These are phyloP conservation scores for Desoria tigrina DNA, from an alignment of 2,888 invertebrate species.

Conservation along the genomic window DNA sequence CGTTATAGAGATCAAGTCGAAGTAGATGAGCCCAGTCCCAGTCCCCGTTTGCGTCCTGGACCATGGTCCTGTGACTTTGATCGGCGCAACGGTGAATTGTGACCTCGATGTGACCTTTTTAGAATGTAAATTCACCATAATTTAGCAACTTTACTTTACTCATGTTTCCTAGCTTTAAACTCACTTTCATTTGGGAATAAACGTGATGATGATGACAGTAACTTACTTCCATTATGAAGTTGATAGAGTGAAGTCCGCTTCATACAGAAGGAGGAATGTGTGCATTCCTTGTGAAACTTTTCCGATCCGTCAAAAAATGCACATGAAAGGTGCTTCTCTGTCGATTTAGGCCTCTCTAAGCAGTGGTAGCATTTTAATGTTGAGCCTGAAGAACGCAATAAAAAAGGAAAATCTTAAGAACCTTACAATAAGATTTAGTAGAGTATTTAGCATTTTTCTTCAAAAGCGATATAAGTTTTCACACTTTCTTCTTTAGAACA, in stretches of 20 bases:
- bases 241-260: slow-evolving; percentile 70
- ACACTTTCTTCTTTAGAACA: slow-evolving; percentile 24
- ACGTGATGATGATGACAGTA: neutral
- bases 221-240: slow-evolving; percentile 69
- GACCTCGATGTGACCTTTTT: slow-evolving; percentile 9
- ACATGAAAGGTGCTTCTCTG: slow-evolving; percentile 69
- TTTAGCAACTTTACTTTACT: neutral
- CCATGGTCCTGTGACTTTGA: slow-evolving; percentile 46
- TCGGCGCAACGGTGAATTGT: slow-evolving; percentile 50
- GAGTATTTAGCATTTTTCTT: too few relatives aligned
- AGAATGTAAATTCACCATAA: neutral
- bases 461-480: too few relatives aligned
- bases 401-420: too few relatives aligned
- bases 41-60: slow-evolving; percentile 44
- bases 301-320: slow-evolving; percentile 70
- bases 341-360: slow-evolving; percentile 63
- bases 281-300: slow-evolving; percentile 72
- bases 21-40: slow-evolving; percentile 48
- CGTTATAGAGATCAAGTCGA: slow-evolving; percentile 44
- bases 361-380: slow-evolving; percentile 74
- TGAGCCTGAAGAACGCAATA: slow-evolving; percentile 33
- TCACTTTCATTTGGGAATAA: too few relatives aligned
- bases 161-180: too few relatives aligned
- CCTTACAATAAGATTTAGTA: too few relatives aligned
- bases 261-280: slow-evolving; percentile 79